A percentile compares a stretch with the other conserved stretches of the same genome.
Evolutionary conservation across 2,888 invertebrate species (phyloP).

Genomic region (Drosophila prolongata): DNA sequence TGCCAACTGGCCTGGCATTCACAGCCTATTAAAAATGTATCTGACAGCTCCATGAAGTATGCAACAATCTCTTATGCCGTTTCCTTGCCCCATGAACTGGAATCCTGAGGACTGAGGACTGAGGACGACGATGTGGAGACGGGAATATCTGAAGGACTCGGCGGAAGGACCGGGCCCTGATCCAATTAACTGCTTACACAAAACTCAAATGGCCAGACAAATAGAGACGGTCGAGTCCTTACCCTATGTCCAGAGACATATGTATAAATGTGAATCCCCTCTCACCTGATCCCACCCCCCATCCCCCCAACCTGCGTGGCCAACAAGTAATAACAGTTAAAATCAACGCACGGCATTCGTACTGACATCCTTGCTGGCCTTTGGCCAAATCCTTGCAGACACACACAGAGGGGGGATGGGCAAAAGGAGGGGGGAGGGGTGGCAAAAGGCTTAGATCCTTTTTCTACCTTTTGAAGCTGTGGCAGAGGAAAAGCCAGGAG

Average conservation of each 20-base stretch:
- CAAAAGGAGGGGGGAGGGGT: not conserved
- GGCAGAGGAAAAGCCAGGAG: not conserved
- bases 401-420: constrained; percentile 1
- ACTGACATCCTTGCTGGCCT: constrained; percentile 60
- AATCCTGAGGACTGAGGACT: not conserved
- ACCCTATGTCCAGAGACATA: constrained; percentile 45
- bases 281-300: constrained; percentile 2
- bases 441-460: constrained; percentile 6
- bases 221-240: constrained; percentile 8
- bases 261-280: constrained; percentile 10
- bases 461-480: constrained; percentile 22
- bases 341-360: constrained; percentile 72
- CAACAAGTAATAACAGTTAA: constrained; percentile 69
- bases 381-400: constrained; percentile 55
- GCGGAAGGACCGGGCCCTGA: constrained; percentile 51
- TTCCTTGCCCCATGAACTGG: not conserved
- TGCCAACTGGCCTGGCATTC: constrained; percentile 47
- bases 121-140: not conserved
- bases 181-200: constrained; percentile 80
- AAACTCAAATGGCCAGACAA: constrained; percentile 73
- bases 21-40: constrained; percentile 71
- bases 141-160: constrained; percentile 1
- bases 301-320: not conserved
- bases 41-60: constrained; percentile 66
- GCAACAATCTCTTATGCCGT: constrained; percentile 60